A percentile compares a stretch with the other conserved stretches of the same genome.
phyloP scores from a whole-genome alignment of 2,888 invertebrate species.

The Halictus ligatus region DNA sequence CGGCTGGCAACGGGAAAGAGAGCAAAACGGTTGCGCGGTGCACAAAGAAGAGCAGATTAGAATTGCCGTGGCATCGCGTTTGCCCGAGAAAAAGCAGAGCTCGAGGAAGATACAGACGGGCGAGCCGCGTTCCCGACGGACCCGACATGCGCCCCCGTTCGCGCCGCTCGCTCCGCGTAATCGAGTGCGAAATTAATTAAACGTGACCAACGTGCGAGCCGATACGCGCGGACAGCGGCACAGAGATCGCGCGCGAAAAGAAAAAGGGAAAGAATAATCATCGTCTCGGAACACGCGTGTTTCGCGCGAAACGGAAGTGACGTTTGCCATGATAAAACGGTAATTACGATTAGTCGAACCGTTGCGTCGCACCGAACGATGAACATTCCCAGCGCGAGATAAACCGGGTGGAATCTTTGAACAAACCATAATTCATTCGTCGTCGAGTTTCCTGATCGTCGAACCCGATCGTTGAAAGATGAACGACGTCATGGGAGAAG shows the following conservation, averaged over 20 bases:
- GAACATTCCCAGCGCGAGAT: constrained; percentile 47
- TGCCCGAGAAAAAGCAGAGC: constrained; percentile 3
- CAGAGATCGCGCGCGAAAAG: neutral
- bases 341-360: constrained; percentile 44
- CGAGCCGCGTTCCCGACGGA: constrained; percentile 17
- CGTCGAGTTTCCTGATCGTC: constrained; percentile 10
- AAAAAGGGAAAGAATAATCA: neutral
- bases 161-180: constrained; percentile 38
- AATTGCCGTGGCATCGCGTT: constrained; percentile 43
- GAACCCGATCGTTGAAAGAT: constrained; percentile 56
- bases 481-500: constrained; percentile 73
- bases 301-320: constrained; percentile 52
- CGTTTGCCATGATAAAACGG: constrained; percentile 51
- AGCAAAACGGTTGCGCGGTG: constrained; percentile 33
- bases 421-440: neutral
- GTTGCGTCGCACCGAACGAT: constrained; percentile 31
- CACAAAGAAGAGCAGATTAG: constrained; percentile 58
- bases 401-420: constrained; percentile 30
- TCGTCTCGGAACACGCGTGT: neutral
- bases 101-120: constrained; percentile 31
- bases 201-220: constrained; percentile 62
- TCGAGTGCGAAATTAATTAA: constrained; percentile 70
- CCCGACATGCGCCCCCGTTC: constrained; percentile 23
- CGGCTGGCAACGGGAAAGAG: constrained; percentile 42
- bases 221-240: constrained; percentile 10